Conservation (phyloP, 2,113 vertebrate genomes). For the Hippoglossus stenolepis region DNA sequence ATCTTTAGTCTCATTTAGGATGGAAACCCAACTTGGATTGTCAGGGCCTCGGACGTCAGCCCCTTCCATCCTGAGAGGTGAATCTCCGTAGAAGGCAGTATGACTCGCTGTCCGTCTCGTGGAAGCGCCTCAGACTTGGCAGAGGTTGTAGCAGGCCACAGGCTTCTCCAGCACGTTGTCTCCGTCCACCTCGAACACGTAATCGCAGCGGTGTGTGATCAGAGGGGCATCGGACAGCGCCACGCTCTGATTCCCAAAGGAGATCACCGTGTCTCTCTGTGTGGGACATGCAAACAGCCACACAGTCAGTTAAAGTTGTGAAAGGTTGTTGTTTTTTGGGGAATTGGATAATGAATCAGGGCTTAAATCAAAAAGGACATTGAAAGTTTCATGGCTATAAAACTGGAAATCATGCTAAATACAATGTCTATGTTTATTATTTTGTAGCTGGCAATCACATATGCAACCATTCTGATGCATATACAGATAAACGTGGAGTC, state of each 20-base stretch:
- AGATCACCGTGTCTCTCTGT: constrained; percentile 79
- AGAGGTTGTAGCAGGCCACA: constrained; percentile 82
- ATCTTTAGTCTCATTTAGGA: neutral
- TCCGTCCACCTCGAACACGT: constrained; percentile 81
- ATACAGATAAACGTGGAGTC: too few relatives aligned
- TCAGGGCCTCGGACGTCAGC: neutral
- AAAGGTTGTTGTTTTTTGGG: neutral
- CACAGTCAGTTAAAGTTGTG: neutral
- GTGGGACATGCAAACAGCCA: neutral
- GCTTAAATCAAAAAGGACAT: too few relatives aligned
- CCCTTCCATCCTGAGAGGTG: neutral
- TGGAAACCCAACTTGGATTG: neutral
- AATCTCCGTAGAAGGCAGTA: constrained; percentile 57
- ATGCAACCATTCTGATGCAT: too few relatives aligned
- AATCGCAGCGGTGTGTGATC: constrained; percentile 77
- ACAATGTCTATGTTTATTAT: too few relatives aligned
- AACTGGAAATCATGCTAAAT: too few relatives aligned
- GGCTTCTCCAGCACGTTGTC: constrained; percentile 79
- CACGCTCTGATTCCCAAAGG: constrained; percentile 76
- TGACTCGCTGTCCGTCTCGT: neutral
- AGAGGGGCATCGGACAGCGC: constrained; percentile 75
- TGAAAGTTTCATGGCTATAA: too few relatives aligned
- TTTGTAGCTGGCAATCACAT: too few relatives aligned
- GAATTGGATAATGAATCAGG: neutral
- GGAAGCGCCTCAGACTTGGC: constrained; percentile 76